Base-by-base conservation (phyloP, 2,888 invertebrate species). In the Eupithecia insigniata region DNA sequence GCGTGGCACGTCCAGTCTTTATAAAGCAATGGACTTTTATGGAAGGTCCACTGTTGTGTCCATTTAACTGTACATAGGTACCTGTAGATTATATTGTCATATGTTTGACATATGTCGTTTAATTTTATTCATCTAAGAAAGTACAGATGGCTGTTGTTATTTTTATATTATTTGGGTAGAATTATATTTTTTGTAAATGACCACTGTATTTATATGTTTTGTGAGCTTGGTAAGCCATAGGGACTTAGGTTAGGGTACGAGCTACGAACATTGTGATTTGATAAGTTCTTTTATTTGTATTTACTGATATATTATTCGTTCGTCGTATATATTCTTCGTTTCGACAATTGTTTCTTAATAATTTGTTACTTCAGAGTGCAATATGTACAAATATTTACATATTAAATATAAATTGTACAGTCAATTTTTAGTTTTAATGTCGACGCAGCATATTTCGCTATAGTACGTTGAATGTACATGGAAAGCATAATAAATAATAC, bases 331-430 rank as follows among this genome's bases (percentile, higher is more conserved):
- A 88, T 88, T 90, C 87, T 92, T 90, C 90, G 89, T 90, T 91
- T 91, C 87, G 89, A 91, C 89, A 90, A 85, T 90, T 89, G 85
- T 90, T 89, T 90, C 88, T 90, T 89, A 92, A 91, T 89, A 89
- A 90, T 90, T 93, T 92, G 92, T 94, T 93, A 93, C 90, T 93
- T 94, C 93, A 95, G 95, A 95, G 96, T 96, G 96, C 96, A 96
- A 96, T 96, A 96, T 96, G 96, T 96, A 96, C 96, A 96, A 96
- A 96, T 96, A 95, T 95, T 95, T 94, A 93, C 93, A 93, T 92
- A 89, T 89, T 86, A 95, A 91, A 91, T 92, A 92, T 92, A 89
- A 90, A 89, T 84, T 93, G 93, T 93, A 94, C 93, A 93, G 94
- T 93, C 87, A 92, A 86, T 89, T 93, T 84, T 93, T 93, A 93